Conservation (phyloP, 2,113 vertebrate genomes). For the Suricata suricatta region DNA sequence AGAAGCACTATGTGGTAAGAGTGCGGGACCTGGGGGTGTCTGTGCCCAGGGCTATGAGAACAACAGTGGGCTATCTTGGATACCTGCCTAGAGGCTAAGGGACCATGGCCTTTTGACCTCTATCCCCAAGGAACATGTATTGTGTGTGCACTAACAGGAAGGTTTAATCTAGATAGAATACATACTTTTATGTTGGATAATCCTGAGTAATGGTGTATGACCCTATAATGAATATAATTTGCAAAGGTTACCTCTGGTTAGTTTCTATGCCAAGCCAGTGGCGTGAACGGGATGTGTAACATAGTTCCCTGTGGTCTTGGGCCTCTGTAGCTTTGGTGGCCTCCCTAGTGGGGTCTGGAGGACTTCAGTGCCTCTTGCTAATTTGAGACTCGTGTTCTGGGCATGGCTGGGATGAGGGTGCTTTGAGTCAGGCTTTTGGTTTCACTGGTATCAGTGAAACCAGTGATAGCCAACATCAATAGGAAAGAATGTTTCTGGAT, state of each 20-base stretch:
- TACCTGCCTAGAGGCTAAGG: background rate
- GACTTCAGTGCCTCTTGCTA: background rate
- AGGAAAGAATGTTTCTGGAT: slow-evolving; percentile 20
- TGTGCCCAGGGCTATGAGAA: background rate
- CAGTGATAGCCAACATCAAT: background rate
- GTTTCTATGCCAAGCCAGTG: background rate
- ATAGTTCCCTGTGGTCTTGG: background rate
- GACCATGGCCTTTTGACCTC: background rate
- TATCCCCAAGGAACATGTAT: background rate
- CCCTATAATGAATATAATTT: slow-evolving; percentile 18
- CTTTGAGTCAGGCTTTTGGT: slow-evolving; percentile 28
- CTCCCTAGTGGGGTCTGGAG: background rate
- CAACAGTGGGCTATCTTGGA: background rate
- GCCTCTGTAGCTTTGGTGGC: background rate
- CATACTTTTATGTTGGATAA: background rate
- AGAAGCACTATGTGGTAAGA: background rate
- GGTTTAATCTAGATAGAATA: background rate
- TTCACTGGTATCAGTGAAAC: background rate
- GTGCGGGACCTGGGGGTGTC: background rate
- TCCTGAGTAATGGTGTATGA: background rate
- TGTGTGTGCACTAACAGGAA: background rate
- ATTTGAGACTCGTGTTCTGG: background rate
- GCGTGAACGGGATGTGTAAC: background rate
- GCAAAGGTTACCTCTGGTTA: slow-evolving; percentile 18
- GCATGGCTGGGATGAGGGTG: background rate